phyloP scores from a whole-genome alignment of 2,113 vertebrate genomes.

The Odontophorus gujanensis region DNA sequence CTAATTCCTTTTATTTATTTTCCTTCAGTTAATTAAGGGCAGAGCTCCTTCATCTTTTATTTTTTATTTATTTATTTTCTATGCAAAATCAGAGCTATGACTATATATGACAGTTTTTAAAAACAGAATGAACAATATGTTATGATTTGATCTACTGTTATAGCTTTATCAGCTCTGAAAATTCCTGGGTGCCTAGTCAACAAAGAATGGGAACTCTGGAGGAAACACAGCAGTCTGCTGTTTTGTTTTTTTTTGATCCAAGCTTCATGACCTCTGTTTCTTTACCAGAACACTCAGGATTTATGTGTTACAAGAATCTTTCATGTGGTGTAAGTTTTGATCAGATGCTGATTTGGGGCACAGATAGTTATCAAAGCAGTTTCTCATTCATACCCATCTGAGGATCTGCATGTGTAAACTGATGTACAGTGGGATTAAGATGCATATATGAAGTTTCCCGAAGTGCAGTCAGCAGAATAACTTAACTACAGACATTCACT shows the following conservation, averaged over 20 bases:
- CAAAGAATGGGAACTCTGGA: neutral
- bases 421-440: neutral
- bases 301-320: neutral
- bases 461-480: rapidly evolving
- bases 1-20: neutral
- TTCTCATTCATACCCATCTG: neutral
- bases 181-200: neutral
- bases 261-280: neutral
- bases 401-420: neutral
- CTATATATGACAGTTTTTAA: neutral
- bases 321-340: neutral
- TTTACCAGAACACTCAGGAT: neutral
- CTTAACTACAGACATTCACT: neutral
- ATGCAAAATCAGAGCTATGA: slow-evolving; percentile 14
- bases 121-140: neutral
- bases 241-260: neutral
- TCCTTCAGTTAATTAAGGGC: slow-evolving; percentile 17
- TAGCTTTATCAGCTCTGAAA: neutral
- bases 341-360: neutral
- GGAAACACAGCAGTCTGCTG: neutral
- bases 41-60: slow-evolving; percentile 12
- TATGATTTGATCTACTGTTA: neutral
- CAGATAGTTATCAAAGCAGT: neutral
- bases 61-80: slow-evolving; percentile 19
- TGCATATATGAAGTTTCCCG: neutral